Conservation (phyloP, 1,140 invertebrate species). For the Drosophila orena region DNA sequence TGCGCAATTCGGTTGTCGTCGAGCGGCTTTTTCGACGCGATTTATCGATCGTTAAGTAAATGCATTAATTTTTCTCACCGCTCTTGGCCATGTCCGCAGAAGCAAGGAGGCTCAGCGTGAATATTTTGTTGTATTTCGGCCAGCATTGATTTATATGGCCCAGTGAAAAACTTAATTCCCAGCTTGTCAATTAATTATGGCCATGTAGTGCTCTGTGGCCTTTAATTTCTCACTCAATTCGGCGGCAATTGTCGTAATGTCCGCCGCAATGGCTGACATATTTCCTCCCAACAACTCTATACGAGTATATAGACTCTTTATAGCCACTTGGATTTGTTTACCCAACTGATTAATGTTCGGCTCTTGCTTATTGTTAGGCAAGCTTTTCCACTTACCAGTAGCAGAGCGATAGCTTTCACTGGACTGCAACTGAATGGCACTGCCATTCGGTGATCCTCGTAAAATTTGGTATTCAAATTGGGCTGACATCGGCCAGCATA, state of each 20-base stretch:
- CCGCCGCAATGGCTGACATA: constrained; percentile 9
- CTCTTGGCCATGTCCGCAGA: constrained; percentile 30
- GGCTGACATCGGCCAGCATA: constrained; percentile 14
- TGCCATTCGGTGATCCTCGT: constrained; percentile 19
- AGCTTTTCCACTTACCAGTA: constrained; percentile 26
- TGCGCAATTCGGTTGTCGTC: constrained; percentile 82
- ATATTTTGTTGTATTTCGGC: background rate
- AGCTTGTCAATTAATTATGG: constrained; percentile 66
- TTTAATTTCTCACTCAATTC: constrained; percentile 64
- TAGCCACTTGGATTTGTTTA: constrained; percentile 48
- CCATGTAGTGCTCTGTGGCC: constrained; percentile 34
- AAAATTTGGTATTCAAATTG: constrained; percentile 36
- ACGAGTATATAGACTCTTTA: constrained; percentile 12
- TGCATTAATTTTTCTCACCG: constrained; percentile 64
- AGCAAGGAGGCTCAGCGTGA: constrained; percentile 35
- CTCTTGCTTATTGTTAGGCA: constrained; percentile 36
- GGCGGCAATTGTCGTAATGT: constrained; percentile 43
- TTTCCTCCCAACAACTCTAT: constrained; percentile 34
- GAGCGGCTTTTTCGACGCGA: constrained; percentile 51
- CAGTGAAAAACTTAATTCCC: constrained; percentile 39
- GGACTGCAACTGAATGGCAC: constrained; percentile 22
- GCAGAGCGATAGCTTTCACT: constrained; percentile 28
- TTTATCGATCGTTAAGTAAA: constrained; percentile 74
- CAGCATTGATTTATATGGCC: constrained; percentile 56
- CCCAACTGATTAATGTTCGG: constrained; percentile 65